Conservation (phyloP, 2,888 invertebrate genomes). For the Theodoxus fluviatilis region DNA sequence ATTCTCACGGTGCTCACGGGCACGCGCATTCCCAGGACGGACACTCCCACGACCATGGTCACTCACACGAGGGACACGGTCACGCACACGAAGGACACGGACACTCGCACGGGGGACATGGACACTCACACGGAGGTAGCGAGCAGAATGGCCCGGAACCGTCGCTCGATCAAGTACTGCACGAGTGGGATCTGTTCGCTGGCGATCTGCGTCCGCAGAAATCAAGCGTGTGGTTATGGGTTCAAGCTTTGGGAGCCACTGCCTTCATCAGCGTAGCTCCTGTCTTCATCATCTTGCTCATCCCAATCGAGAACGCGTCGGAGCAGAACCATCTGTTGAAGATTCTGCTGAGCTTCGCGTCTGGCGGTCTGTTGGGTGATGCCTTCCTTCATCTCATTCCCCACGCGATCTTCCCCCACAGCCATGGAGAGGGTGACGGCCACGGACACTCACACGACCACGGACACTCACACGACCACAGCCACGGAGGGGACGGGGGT, state of each 20-base stretch:
- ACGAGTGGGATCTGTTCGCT: background rate
- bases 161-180: conserved; percentile 1
- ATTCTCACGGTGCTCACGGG: conserved; percentile 34
- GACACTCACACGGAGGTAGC: conserved; percentile 25
- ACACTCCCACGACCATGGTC: conserved; percentile 61
- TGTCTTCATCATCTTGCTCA: conserved; percentile 88
- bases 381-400: conserved; percentile 98
- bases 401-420: conserved; percentile 77
- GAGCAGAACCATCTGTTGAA: conserved; percentile 87
- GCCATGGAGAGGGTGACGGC: conserved; percentile 53
- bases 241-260: conserved; percentile 87
- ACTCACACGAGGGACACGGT: conserved; percentile 67
- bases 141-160: conserved; percentile 7
- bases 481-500: conserved; percentile 43
- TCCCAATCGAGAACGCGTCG: conserved; percentile 80
- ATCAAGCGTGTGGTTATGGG: conserved; percentile 71
- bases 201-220: conserved; percentile 4
- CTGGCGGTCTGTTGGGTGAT: conserved; percentile 88
- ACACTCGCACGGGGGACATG: conserved; percentile 24
- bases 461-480: conserved; percentile 66
- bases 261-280: conserved; percentile 93
- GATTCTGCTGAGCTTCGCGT: conserved; percentile 70
- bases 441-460: conserved; percentile 67
- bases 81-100: conserved; percentile 58
- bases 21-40: conserved; percentile 17